Base-by-base conservation (phyloP, 2,113 vertebrate genomes). In the Hipposideros armiger region DNA sequence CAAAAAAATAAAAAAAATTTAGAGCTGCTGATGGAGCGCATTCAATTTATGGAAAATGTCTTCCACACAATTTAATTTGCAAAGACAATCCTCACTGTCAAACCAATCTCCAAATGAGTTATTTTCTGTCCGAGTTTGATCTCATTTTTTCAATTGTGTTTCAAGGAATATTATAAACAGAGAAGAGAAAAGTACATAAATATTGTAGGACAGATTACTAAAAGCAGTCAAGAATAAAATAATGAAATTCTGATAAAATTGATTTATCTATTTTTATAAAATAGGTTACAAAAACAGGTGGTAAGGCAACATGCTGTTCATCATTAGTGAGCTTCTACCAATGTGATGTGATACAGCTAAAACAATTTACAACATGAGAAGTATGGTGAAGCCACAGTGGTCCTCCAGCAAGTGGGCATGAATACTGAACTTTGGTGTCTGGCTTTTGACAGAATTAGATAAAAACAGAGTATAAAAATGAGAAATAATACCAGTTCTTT, bases 231-330 rank as follows among this genome's bases (percentile, higher is more conserved):
- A 60, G 10, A 76, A 64, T 40, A 89, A 78, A 91, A 80, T 22
- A 88, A 90, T 28, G 19, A 6, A 70, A 26, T 66, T 83, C 15
- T 50, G 9, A 73, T n/a, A 89, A 91, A 67, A 97, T 0, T 54
- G 52, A 54, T 50, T 62, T 62, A 50, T 52, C 11, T 30, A 56
- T 64, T 95, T 93, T 78, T 84, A 69, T 60, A 82, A 85, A 90
- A 72, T 26, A 84, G 15, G 14, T 60, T 67, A 74, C 60, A 80
- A 78, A 92, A 78, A 28, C 6, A 47, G 72, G 58, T 42, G 67
- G 47, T 67, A 85, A 89, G 17, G 28, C 19, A 85, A 69, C 22
- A 81, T 60, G 30, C 45, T 78, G 22, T 40, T 88, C 73, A 24
- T 69, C 22, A 89, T 40, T 42, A 72, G 5, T 78, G 60, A 92